Evolutionary conservation across 2,888 invertebrate genomes (phyloP).

Genomic region (Protodeltote pygarga): DNA sequence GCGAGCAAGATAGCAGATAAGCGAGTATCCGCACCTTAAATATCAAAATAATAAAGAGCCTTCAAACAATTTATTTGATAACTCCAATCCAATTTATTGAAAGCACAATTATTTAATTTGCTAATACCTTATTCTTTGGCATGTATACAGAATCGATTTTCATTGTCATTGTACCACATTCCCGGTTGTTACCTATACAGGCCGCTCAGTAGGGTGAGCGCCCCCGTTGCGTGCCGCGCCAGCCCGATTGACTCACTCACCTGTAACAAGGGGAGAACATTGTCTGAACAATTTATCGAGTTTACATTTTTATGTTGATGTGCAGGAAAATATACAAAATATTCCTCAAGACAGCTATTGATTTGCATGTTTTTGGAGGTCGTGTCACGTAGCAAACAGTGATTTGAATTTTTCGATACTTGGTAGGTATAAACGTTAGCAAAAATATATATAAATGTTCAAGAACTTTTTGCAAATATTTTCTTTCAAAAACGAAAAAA

Average conservation of each 20-base stretch:
- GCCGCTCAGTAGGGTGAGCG: conserved; percentile 56
- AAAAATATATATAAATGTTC: conserved; percentile 50
- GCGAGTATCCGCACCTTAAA: no score
- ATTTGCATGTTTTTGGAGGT: conserved; percentile 35
- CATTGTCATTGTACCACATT: conserved; percentile 32
- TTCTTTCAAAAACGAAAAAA: neutral
- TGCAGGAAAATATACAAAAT: conserved; percentile 38
- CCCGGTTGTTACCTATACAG: conserved; percentile 26
- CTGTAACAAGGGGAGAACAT: conserved; percentile 70
- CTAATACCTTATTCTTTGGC: conserved; percentile 1
- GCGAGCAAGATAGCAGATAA: no score
- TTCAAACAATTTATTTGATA: no score
- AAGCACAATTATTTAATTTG: conserved; percentile 1
- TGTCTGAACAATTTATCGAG: conserved; percentile 54
- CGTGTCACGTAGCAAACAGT: conserved; percentile 45
- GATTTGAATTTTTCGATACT: conserved; percentile 47
- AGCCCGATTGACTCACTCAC: conserved; percentile 68
- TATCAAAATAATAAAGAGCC: no score
- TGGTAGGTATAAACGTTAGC: no score
- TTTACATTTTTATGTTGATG: conserved; percentile 56
- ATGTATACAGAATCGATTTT: conserved; percentile 46
- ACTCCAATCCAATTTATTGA: conserved; percentile 8
- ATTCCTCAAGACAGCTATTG: conserved; percentile 34
- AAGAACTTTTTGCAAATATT: neutral
- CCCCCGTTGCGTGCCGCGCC: conserved; percentile 58